Base-by-base conservation (phyloP, 2,797 vertebrate genomes). In the Selene dorsalis region DNA sequence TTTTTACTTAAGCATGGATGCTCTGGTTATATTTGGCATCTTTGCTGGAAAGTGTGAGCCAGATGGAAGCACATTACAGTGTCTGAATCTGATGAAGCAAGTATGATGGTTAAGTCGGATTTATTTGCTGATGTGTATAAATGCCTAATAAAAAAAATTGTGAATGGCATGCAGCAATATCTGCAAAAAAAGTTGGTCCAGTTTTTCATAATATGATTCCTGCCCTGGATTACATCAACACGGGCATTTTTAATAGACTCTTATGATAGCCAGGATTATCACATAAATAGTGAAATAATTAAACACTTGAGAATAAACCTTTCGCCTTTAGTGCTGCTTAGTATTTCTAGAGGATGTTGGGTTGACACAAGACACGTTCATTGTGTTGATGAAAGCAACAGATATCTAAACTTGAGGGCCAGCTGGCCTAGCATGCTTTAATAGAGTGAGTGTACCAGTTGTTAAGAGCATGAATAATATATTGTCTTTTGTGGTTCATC, bases 11-110 rank as follows among this genome's bases (percentile, higher is more conserved):
- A 92, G 82, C 85, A 82, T 83, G 86, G 87, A 85, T 81, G 86
- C 89, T 89, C 83, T 85, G 87, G 86, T 91, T 90, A 89, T 89
- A 90, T 91, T 91, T 91, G 91, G 87, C 88, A 84, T 91, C 82
- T 91, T 92, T 91, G 80, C 84, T 87, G 75, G 73, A 88, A 88
- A 75, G 88, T 88, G 85, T 77, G 81, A 92, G 90, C 90, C 92
- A 93, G 93, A 93, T 92, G 90, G 89, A 93, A 86, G 79, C 80
- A 84, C 83, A 86, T 84, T 88, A 90, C 88, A 86, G 67, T 78
- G 85, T 91, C 87, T 86, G 68, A 88, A 88, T 88, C 76, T 67
- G 69, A 86, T 86, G 60, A 87, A 87, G 84, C 77, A 80, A 89
- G 84, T 77, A 79, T 55, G 78, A 83, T 85, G 83, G 82, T 87